Conservation (phyloP, 2,113 vertebrate species). For the Rallus limicola region DNA sequence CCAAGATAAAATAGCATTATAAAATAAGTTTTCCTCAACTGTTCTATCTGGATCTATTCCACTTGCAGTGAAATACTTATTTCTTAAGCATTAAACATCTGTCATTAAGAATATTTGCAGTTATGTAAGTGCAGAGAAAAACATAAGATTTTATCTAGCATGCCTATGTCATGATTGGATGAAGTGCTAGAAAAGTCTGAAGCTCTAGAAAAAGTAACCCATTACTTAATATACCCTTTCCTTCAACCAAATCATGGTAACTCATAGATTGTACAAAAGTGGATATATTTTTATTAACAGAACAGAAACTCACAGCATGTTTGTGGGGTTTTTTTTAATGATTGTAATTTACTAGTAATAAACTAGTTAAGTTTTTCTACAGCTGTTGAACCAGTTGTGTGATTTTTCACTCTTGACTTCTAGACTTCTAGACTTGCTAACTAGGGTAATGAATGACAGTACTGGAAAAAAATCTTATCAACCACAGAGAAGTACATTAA, state of each 20-base stretch:
- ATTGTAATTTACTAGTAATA: background rate
- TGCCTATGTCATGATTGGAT: background rate
- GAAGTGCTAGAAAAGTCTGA: background rate
- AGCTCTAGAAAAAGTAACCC: background rate
- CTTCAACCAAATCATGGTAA: background rate
- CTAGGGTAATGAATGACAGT: background rate
- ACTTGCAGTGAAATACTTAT: background rate
- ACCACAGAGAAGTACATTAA: background rate
- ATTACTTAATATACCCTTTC: background rate
- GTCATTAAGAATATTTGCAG: background rate
- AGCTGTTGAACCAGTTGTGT: background rate
- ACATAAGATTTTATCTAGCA: background rate
- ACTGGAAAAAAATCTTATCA: background rate
- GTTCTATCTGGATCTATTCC: background rate
- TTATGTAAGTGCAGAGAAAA: background rate
- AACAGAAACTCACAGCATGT: rapidly evolving
- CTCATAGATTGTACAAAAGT: background rate
- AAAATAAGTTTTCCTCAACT: background rate
- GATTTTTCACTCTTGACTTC: background rate
- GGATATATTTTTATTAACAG: background rate
- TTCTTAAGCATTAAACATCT: background rate
- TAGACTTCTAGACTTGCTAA: too few species aligned
- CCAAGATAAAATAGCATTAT: background rate
- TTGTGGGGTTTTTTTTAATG: background rate
- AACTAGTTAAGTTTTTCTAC: background rate